Evolutionary conservation across 2,113 vertebrate genomes (phyloP).

Genomic region (Tragelaphus imberbis): DNA sequence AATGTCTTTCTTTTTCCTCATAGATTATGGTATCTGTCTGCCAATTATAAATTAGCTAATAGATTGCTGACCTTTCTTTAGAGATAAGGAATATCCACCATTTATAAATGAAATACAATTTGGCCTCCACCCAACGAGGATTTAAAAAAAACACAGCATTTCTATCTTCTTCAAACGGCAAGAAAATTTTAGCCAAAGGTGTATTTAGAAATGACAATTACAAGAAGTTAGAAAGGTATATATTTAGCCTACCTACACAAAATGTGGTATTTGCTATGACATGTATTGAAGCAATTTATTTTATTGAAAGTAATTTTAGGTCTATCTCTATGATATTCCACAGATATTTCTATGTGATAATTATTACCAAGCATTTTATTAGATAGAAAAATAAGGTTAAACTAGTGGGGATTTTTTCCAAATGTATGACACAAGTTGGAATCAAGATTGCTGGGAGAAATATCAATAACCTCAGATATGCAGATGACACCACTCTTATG

Average conservation of each 20-base stretch:
- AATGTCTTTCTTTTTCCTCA: neutral
- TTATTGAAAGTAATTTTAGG: neutral
- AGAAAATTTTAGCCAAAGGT: neutral
- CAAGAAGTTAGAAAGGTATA: neutral
- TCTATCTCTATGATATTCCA: neutral
- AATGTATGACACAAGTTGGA: no score
- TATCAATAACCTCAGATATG: no score
- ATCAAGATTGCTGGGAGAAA: no score
- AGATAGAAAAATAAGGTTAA: neutral
- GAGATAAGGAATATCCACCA: neutral
- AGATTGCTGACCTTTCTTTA: neutral
- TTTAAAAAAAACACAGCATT: neutral
- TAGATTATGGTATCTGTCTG: neutral
- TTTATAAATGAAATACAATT: constrained; percentile 14
- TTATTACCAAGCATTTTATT: neutral
- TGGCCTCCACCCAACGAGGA: neutral
- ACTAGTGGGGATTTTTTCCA: neutral
- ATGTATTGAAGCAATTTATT: neutral
- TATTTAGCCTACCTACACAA: neutral
- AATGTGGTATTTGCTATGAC: neutral
- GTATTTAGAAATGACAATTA: neutral
- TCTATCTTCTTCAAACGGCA: neutral
- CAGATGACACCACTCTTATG: no score
- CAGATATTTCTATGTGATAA: neutral
- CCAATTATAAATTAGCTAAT: neutral